Evolutionary conservation across 2,888 invertebrate genomes (phyloP), one percentile per base, ranked within the genome.

Genomic region (Parochlus steinenii): DNA sequence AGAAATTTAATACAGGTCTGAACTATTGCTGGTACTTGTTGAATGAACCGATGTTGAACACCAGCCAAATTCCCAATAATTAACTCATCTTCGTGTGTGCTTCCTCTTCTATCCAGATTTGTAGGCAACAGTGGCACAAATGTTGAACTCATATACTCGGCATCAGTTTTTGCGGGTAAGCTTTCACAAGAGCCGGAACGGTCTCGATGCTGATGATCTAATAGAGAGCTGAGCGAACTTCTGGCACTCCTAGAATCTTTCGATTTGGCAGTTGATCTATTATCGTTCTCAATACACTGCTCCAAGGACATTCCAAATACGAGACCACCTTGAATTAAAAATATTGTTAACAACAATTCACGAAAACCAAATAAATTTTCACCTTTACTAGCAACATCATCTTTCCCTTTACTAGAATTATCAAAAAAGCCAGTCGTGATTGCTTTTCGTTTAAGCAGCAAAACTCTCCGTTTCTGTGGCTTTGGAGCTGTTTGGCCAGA

Each of bases 341-440:
- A 30, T 10, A 30, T 24, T 24, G 25, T 11, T 23, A 25, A 17
- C 5, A 30, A 28, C 10, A 23, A 25, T 24, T 28, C 11, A n/a
- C 16, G 26, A 33, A 30, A 27, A 18, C 8, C 8, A 7, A 17
- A 38, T 15, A 20, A 16, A 28, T 17, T 22, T 62, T 55, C 43
- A 71, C 73, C 72, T 61, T 75, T 76, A 37, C 31, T 37, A 33
- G 33, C 46, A 35, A 47, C 46, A 44, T 74, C 77, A 47, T 79
- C 80, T 40, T 78, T 79, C 45, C 69, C 71, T 45, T 73, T 68
- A 46, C 74, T 74, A 42, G 74, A 64, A n/a, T n/a, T n/a, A 55
- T 85, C 85, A 53, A 86, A 83, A 60, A 86, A 78, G 38, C 83
- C 76, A 0, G 86, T 86, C 25, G 90, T 89, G 38, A 86, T 67